Evolutionary conservation across 2,888 invertebrate genomes (phyloP).

Genomic region (Aleiodes leptofemur): DNA sequence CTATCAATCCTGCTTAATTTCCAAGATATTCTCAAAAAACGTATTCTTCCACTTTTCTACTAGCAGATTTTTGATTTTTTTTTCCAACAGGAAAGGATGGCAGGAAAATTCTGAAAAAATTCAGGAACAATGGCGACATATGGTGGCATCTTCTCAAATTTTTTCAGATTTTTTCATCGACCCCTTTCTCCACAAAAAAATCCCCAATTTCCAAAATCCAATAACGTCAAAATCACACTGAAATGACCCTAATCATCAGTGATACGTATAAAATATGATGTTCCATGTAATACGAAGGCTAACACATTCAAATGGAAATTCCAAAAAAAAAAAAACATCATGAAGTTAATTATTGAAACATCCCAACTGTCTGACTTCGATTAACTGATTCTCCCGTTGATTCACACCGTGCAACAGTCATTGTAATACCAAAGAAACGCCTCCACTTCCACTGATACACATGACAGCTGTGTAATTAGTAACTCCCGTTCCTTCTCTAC

Average conservation of each 20-base stretch:
- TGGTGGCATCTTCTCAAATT: neutral
- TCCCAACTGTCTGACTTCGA: neutral
- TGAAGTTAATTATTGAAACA: neutral
- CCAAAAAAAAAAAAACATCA: neutral
- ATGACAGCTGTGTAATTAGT: constrained; percentile 44
- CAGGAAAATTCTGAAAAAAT: neutral
- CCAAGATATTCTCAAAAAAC: no score
- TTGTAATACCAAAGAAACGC: neutral
- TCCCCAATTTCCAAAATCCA: neutral
- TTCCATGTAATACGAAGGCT: no score
- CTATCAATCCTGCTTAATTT: no score
- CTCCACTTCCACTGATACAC: constrained; percentile 1
- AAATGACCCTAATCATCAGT: no score
- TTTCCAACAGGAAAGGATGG: neutral
- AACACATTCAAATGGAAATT: no score
- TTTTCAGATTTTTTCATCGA: no score
- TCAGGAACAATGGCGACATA: neutral
- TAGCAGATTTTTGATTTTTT: no score
- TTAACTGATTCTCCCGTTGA: constrained; percentile 36
- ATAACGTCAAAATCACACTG: no score
- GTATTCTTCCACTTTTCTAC: neutral
- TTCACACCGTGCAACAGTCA: neutral
- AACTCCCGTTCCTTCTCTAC: constrained; percentile 28
- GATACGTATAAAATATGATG: no score
- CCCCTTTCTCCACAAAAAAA: neutral